Evolutionary conservation across 2,797 vertebrate genomes (phyloP).

Genomic region (Emydoidea blandingii): DNA sequence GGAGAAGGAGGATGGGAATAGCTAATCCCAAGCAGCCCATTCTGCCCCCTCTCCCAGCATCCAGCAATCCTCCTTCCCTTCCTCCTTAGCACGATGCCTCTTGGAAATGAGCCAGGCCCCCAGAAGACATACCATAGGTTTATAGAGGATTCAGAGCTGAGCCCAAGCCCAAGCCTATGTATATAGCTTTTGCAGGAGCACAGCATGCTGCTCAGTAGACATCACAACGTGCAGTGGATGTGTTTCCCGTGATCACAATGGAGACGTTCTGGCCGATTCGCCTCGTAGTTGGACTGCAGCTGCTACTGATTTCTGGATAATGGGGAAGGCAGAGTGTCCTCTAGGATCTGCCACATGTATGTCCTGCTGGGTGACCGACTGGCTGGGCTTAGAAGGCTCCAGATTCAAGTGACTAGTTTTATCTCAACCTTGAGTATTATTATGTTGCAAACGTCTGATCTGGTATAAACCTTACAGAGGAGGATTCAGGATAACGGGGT

Average conservation of each 20-base stretch:
- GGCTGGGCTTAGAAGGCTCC: background rate
- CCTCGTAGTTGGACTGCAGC: fast-evolving
- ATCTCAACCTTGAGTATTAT: constrained; percentile 38
- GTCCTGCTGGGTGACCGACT: constrained; percentile 2
- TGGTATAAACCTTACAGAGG: background rate
- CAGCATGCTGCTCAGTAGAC: background rate
- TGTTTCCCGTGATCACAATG: fast-evolving
- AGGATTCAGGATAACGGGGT: background rate
- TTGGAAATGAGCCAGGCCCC: background rate
- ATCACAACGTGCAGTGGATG: fast-evolving
- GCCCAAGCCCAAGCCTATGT: background rate
- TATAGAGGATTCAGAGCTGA: constrained; percentile 8
- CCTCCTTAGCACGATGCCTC: background rate
- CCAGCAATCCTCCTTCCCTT: fast-evolving
- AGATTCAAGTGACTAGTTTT: constrained; percentile 18
- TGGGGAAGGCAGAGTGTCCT: background rate
- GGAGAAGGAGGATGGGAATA: background rate
- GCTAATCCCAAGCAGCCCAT: background rate
- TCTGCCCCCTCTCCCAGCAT: background rate
- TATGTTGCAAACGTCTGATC: background rate
- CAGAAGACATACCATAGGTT: background rate
- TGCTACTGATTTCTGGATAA: fast-evolving
- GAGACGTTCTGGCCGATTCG: fast-evolving
- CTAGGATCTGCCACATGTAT: background rate
- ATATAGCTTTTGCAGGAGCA: background rate